Conservation (phyloP, 2,113 vertebrate species). For the Caretta caretta region DNA sequence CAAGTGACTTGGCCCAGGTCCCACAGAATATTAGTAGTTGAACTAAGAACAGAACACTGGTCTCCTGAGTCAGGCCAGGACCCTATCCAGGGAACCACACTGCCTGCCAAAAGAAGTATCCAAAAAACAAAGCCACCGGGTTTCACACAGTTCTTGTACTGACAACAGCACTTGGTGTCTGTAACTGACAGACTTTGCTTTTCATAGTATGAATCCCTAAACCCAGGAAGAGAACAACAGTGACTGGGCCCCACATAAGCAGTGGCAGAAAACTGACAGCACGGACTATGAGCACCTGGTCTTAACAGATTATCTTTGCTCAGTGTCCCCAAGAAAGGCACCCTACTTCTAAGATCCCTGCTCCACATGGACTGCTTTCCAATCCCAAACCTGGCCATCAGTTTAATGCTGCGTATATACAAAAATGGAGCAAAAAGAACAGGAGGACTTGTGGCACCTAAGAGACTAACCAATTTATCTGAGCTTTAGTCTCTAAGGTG, state of each 20-base stretch:
- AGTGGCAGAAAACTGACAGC: not conserved
- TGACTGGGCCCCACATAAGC: fast-evolving
- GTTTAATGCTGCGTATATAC: not conserved
- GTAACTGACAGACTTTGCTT: not conserved
- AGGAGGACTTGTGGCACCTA: too few relatives aligned
- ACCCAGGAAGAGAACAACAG: not conserved
- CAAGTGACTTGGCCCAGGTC: not conserved
- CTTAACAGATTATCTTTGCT: not conserved
- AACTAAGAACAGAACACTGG: not conserved
- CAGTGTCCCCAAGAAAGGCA: not conserved
- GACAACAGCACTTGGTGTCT: not conserved
- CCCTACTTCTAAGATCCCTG: fast-evolving
- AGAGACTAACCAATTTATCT: too few relatives aligned
- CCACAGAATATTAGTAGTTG: not conserved
- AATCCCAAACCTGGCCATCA: not conserved
- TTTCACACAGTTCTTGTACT: not conserved
- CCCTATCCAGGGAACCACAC: not conserved
- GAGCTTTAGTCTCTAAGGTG: too few relatives aligned
- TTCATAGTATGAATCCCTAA: not conserved
- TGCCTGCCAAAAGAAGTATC: not conserved
- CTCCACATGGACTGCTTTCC: not conserved
- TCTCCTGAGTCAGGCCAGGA: not conserved
- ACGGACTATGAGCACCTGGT: slow-evolving; percentile 4
- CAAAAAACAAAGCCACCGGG: not conserved
- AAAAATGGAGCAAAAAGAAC: not conserved